These are phyloP conservation scores for Lindbergichthys nudifrons DNA, from an alignment of 2,797 vertebrate species.

Conservation along the genomic window DNA sequence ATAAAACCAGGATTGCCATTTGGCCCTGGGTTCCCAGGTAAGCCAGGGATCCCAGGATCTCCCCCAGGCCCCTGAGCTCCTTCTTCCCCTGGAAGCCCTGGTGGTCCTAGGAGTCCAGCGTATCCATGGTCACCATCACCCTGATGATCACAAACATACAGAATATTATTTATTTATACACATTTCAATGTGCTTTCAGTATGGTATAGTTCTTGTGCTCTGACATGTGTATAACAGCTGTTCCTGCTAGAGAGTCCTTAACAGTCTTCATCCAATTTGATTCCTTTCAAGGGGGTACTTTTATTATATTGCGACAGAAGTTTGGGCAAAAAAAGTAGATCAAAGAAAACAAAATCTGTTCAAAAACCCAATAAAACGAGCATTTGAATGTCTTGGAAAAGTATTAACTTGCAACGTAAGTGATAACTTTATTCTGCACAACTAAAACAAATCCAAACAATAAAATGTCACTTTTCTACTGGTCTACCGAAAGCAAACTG, in stretches of 20 bases:
- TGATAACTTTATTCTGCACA: neutral
- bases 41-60: conserved; percentile 66
- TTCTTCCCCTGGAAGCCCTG: conserved; percentile 61
- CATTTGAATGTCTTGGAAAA: neutral
- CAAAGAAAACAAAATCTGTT: conserved; percentile 3
- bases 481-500: neutral
- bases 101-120: conserved; percentile 54
- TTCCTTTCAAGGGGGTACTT: conserved; percentile 3
- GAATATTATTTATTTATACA: neutral
- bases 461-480: neutral
- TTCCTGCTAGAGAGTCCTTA: too few relatives aligned
- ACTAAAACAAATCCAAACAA: neutral
- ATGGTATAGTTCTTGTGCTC: neutral
- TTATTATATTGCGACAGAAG: neutral
- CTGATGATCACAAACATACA: conserved; percentile 50
- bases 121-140: conserved; percentile 65
- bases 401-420: neutral
- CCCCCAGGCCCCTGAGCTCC: conserved; percentile 69
- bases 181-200: neutral
- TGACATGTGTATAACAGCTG: neutral
- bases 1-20: conserved; percentile 56
- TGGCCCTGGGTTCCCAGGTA: conserved; percentile 57
- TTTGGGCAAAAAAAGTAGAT: neutral
- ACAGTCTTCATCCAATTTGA: neutral
- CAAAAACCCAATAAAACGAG: neutral